Base-by-base conservation (phyloP, 1,140 invertebrate species). In the Lordiphosa clarofinis region DNA sequence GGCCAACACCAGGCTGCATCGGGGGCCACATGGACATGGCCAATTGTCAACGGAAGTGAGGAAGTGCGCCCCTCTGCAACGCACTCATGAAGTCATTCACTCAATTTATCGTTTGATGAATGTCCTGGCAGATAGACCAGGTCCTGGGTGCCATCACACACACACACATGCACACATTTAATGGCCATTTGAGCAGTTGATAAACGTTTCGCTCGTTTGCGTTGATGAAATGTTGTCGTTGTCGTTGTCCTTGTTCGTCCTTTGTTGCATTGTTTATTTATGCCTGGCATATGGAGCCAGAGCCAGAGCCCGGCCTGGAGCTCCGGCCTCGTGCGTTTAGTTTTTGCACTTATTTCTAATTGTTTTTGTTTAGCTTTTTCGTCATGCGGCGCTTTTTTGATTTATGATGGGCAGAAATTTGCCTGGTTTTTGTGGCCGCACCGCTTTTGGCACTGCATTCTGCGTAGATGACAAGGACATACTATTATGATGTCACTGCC, bases 51-150 rank as follows among this genome's bases (percentile, higher is more conserved):
- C 46, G 50, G 53, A 73, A 53, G 49, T 39, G 58, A 49, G 79
- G 78, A 87, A 87, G 81, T 79, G 81, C 65, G 78, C 68, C 76
- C 78, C 68, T 86, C 74, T 63, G 53, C 68, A 69, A 43, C 65
- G 57, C 56, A 63, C 81, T 82, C 86, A 88, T 88, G 86, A 88
- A 88, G 86, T 88, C 86, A 88, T 88, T 88, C 86, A 88, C 76
- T 88, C 86, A 88, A 88, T 88, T 88, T 88, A 88, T 88, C 86
- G 73, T 88, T 88, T 88, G 86, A 88, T 88, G 87, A 84, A 88
- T 88, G 86, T 88, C 71, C 81, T 76, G 82, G 65, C 65, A 84
- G 79, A 86, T 86, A 84, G 81, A 72, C 59, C 61, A 73, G 56
- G 11, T 37, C 53, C n/a, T 64, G 44, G 35, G 43, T 48, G 69